These are phyloP conservation scores for Batillaria attramentaria DNA, from an alignment of 1,140 invertebrate species.

Conservation along the genomic window DNA sequence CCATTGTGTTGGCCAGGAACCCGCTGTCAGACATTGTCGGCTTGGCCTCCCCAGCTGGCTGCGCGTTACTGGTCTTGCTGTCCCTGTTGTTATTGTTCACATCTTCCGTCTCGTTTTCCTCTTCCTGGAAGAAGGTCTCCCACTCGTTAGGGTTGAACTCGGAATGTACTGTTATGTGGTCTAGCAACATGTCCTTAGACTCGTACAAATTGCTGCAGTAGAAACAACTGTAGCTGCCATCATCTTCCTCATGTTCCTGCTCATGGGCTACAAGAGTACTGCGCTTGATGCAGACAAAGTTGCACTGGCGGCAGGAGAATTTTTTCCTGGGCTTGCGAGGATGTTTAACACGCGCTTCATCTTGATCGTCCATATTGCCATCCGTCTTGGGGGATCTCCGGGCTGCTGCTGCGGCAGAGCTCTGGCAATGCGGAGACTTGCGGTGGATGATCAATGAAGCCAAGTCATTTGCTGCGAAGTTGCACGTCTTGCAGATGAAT, in stretches of 20 bases:
- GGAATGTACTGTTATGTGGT: conserved; percentile 61
- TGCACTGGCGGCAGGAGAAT: conserved; percentile 59
- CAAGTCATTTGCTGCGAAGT: conserved; percentile 58
- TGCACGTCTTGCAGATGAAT: conserved; percentile 65
- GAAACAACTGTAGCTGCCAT: conserved; percentile 52
- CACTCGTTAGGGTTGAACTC: conserved; percentile 60
- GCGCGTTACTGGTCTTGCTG: neutral
- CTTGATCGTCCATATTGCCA: conserved; percentile 24
- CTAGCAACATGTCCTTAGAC: conserved; percentile 53
- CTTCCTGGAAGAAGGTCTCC: conserved; percentile 46
- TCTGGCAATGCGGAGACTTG: conserved; percentile 45
- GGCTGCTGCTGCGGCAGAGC: conserved; percentile 8
- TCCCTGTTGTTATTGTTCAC: conserved; percentile 26
- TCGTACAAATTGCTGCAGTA: conserved; percentile 59
- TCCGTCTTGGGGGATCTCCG: conserved; percentile 29
- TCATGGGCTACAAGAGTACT: conserved; percentile 56
- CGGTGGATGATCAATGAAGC: conserved; percentile 65
- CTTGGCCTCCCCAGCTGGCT: neutral
- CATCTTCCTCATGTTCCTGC: conserved; percentile 53
- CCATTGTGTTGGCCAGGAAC: conserved; percentile 11
- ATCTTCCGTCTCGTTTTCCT: conserved; percentile 35
- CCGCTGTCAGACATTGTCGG: neutral
- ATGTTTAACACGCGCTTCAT: conserved; percentile 55
- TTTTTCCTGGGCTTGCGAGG: conserved; percentile 61
- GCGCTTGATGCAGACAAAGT: conserved; percentile 59